Evolutionary conservation across 2,888 invertebrate genomes (phyloP).

Genomic region (Philereme vetulata): DNA sequence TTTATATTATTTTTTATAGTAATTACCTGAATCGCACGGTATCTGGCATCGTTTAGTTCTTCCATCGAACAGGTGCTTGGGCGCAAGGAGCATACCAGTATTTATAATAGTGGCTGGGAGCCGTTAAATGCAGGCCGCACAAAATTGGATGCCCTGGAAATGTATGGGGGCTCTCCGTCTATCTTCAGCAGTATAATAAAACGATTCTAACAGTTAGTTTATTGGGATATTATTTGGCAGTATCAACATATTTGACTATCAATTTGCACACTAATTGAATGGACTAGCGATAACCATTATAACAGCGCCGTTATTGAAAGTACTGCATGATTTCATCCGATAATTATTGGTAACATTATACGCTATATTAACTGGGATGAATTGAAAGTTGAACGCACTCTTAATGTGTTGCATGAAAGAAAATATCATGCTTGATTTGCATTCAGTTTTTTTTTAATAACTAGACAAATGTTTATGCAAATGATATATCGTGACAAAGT

Average conservation of each 20-base stretch:
- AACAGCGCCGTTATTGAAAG: slow-evolving; percentile 32
- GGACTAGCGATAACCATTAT: slow-evolving; percentile 17
- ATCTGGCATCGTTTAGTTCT: no score
- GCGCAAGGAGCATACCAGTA: no score
- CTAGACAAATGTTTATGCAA: slow-evolving; percentile 32
- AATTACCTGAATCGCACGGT: no score
- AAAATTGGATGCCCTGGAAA: no score
- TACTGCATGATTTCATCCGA: slow-evolving; percentile 35
- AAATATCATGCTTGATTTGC: slow-evolving; percentile 41
- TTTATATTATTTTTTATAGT: no score
- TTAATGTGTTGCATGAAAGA: slow-evolving; percentile 54
- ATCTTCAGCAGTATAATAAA: neutral
- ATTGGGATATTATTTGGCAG: slow-evolving; percentile 8
- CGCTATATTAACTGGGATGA: slow-evolving; percentile 35
- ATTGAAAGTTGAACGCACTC: slow-evolving; percentile 55
- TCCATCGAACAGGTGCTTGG: no score
- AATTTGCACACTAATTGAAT: slow-evolving; percentile 19
- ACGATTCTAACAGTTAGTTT: neutral
- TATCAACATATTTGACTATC: slow-evolving; percentile 14
- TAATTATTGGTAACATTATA: slow-evolving; percentile 32
- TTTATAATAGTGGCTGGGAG: no score
- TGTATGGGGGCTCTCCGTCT: no score
- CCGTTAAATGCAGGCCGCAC: no score
- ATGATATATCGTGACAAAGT: slow-evolving; percentile 32
- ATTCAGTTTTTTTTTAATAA: slow-evolving; percentile 42